Evolutionary conservation across 2,113 vertebrate species (phyloP), one percentile per base, ranked within the genome.

Genomic region (Cichladusa arquata): DNA sequence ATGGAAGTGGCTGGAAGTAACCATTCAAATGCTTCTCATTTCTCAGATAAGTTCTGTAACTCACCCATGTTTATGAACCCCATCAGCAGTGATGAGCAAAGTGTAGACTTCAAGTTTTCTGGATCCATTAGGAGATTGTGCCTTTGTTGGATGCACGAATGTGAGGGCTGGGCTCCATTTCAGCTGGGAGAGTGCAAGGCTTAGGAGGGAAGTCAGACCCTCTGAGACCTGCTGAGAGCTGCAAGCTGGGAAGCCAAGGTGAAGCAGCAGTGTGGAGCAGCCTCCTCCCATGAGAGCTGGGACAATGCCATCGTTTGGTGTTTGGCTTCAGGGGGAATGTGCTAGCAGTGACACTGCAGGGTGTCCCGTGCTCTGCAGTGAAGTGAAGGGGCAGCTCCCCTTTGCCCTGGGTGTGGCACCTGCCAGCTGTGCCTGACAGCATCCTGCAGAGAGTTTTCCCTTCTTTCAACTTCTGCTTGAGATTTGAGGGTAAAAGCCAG

Each of bases 11-110:
- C 54, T 95, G 22, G 66, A 87, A 95, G 70, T 53, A 88, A 85
- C 81, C 45, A 69, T 54, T 72, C 74, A 80, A 69, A 92, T 50
- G 53, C 53, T 56, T 88, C 28, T 45, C 54, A 15, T 61, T 90
- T 42, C 88, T 85, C 45, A 80, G 58, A 69, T 92, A 90, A 92
- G 66, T 45, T 48, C 57, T 65, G 51, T 72, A 94, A 88, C 90
- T 82, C 58, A 48, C 58, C 48, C 48, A 72, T 54, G 53, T 85
- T 93, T 93, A 45, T 61, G 65, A 91, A 88, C 25, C 57, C 69
- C 36, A 69, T 34, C 40, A 5, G 18, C 28, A 53, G 20, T 16
- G 54, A 90, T 73, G 85, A 65, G 79, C 25, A 40, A 69, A 94
- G 62, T 53, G 53, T 72, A 86, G 53, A 88, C 38, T 69, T 71